phyloP scores from a whole-genome alignment of 1,140 invertebrate species.

The Trichonephila clavata region DNA sequence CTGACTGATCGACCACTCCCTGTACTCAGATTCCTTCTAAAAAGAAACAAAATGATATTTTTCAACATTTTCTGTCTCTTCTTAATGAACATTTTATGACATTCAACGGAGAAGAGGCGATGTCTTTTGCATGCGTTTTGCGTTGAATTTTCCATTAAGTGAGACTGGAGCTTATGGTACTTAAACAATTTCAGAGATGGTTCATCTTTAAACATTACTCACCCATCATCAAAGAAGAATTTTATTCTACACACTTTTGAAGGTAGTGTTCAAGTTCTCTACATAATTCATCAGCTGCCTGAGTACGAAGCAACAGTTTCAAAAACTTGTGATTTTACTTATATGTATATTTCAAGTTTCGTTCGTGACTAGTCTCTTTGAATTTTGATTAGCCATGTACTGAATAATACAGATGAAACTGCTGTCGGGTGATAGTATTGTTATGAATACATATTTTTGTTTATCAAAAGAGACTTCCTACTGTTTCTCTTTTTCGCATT shows the following conservation, averaged over 20 bases:
- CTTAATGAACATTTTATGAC: constrained; percentile 52
- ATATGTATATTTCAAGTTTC: neutral
- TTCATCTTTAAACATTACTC: constrained; percentile 26
- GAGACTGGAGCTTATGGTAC: neutral
- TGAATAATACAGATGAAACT: neutral
- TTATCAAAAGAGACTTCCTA: neutral
- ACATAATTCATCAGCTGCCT: neutral
- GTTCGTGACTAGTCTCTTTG: neutral
- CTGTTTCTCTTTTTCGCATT: neutral
- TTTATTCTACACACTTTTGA: neutral
- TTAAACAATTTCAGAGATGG: neutral
- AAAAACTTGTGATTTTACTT: neutral
- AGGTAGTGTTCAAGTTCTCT: neutral
- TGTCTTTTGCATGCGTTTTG: constrained; percentile 13
- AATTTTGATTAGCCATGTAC: neutral
- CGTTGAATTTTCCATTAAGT: constrained; percentile 30
- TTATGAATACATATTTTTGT: neutral
- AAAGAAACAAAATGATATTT: constrained; percentile 32
- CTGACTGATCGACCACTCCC: constrained; percentile 1
- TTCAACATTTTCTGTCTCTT: constrained; percentile 29
- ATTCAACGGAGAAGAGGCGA: neutral
- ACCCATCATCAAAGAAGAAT: neutral
- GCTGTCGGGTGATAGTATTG: neutral
- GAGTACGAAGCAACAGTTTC: neutral
- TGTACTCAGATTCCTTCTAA: neutral